Base-by-base conservation (phyloP, 2,888 invertebrate genomes). In the Aphidoletes aphidimyza region DNA sequence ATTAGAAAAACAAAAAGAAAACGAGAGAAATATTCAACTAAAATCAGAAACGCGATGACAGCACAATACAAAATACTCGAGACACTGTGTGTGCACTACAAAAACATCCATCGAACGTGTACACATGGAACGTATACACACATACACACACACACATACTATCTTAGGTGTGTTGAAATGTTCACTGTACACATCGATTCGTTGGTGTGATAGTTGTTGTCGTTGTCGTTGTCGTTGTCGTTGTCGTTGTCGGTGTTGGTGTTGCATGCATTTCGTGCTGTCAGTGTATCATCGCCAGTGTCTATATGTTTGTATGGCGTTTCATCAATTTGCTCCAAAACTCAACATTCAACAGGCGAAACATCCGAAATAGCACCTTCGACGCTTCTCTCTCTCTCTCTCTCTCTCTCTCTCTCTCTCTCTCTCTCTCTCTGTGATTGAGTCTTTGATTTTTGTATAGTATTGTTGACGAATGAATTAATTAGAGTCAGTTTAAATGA, bases 281-380 rank as follows among this genome's bases (percentile, higher is more conserved):
- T 39, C 39, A n/a, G 47, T 47, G 11, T 17, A 11, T 14, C 17
- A 47, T n/a, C n/a, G n/a, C n/a, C n/a, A n/a, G n/a, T n/a, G n/a
- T n/a, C n/a, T n/a, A n/a, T n/a, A n/a, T n/a, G n/a, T n/a, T n/a
- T n/a, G n/a, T n/a, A n/a, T n/a, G n/a, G n/a, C n/a, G n/a, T n/a
- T n/a, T n/a, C n/a, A n/a, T n/a, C n/a, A n/a, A n/a, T 54, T 54
- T 22, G 54, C 17, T 9, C 17, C 47, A 47, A 22, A 54, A 6
- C 22, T 6, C 54, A 54, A 54, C 54, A 54, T 54, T 54, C 54
- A 54, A 54, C 54, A 54, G 54, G 54, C 54, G 22, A 54, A 54
- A 22, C 54, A 54, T 54, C 54, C n/a, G 22, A 54, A 54, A 54
- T 17, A 17, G 9, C 47, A 47, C 47, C 9, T 2, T 14, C 6